These are phyloP conservation scores for Hemistola chrysoprasaria DNA, from an alignment of 2,888 invertebrate species.

Conservation along the genomic window DNA sequence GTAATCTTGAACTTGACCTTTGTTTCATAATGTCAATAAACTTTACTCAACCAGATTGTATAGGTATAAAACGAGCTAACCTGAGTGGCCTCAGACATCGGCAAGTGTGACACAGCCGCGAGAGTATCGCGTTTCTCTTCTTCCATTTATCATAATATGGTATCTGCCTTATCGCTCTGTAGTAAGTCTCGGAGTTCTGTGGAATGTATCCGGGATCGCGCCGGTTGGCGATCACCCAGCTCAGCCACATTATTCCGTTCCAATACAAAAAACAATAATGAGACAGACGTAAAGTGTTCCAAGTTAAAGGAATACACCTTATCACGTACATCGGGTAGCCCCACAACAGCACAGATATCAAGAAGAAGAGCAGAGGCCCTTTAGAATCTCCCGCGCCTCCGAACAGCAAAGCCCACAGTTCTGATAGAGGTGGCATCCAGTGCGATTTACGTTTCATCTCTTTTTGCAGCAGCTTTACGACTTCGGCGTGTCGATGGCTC, in stretches of 20 bases:
- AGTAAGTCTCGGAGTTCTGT: slow-evolving; percentile 94
- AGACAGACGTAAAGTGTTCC: slow-evolving; percentile 92
- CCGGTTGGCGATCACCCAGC: slow-evolving; percentile 94
- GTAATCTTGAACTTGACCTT: not conserved
- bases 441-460: slow-evolving; percentile 92
- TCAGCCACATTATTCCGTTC: slow-evolving; percentile 96
- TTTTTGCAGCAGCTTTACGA: slow-evolving; percentile 90
- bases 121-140: slow-evolving; percentile 90
- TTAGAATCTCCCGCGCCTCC: slow-evolving; percentile 96
- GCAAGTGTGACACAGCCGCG: slow-evolving; percentile 94
- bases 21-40: too few relatives aligned
- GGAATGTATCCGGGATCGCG: slow-evolving; percentile 95
- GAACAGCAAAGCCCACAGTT: slow-evolving; percentile 94
- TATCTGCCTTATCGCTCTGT: slow-evolving; percentile 94
- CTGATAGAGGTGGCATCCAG: slow-evolving; percentile 93
- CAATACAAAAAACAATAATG: slow-evolving; percentile 95
- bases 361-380: slow-evolving; percentile 92
- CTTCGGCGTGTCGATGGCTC: slow-evolving; percentile 93
- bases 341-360: slow-evolving; percentile 93
- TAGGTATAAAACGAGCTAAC: slow-evolving; percentile 26
- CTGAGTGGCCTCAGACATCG: slow-evolving; percentile 92
- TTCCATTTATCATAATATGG: slow-evolving; percentile 97
- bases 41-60: not conserved
- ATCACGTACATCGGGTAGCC: slow-evolving; percentile 97
- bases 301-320: slow-evolving; percentile 94